Percentiles rank a stretch among this genome's conserved stretches.
Evolutionary conservation across 1,140 invertebrate species (phyloP).

Genomic region (Nebria ingens): DNA sequence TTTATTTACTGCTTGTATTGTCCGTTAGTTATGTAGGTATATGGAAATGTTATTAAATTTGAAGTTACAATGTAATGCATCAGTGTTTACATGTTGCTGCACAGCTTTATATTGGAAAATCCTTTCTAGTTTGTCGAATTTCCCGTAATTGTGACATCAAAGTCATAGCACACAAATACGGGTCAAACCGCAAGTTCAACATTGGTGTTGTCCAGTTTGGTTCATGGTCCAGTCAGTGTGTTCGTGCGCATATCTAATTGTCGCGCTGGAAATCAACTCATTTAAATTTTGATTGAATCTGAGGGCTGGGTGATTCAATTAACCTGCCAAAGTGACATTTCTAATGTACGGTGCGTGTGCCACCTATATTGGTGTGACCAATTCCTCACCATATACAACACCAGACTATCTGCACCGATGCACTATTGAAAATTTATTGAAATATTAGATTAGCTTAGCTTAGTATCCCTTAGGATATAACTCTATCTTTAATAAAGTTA

Average conservation of each 20-base stretch:
- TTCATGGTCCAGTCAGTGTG: background rate
- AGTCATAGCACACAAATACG: background rate
- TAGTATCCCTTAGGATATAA: too few relatives aligned
- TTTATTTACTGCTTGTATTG: too few relatives aligned
- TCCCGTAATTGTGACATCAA: background rate
- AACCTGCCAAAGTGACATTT: background rate
- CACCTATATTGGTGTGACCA: background rate
- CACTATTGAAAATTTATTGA: background rate
- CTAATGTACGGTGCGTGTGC: background rate
- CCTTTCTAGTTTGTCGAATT: background rate
- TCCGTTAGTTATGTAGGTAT: too few relatives aligned
- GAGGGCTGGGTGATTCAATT: background rate
- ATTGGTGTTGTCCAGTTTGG: background rate
- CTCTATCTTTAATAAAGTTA: too few relatives aligned
- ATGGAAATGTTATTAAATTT: too few relatives aligned
- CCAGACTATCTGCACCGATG: background rate
- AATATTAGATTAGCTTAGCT: background rate
- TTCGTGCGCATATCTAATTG: background rate
- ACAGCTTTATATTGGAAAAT: too few relatives aligned
- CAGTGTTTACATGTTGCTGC: too few relatives aligned
- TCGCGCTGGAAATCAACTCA: background rate
- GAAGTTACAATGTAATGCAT: too few relatives aligned
- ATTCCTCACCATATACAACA: background rate
- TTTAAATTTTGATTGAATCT: background rate
- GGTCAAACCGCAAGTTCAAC: conserved; percentile 6